Base-by-base conservation (phyloP, 2,888 invertebrate species). In the Thymelicus acteon region DNA sequence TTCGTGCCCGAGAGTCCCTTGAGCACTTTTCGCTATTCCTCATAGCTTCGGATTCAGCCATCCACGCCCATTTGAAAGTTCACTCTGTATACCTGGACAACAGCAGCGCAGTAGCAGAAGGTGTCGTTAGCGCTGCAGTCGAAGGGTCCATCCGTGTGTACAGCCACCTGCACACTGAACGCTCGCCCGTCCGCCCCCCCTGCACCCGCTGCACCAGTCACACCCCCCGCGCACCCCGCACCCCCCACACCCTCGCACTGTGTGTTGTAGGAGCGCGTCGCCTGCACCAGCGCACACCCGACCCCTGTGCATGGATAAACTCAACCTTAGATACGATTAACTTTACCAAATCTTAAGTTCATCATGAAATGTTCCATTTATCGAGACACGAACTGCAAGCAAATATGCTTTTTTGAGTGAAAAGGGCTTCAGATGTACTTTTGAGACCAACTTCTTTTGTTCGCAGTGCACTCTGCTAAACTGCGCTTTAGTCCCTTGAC, bases 51-150 rank as follows among this genome's bases (percentile, higher is more conserved):
- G 31, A 31, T 31, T 31, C 3, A 31, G 31, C 31, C 31, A 31
- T 31, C 3, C 31, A 31, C 31, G 31, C 4, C 31, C 31, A 31
- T 5, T 31, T 31, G 2, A 31, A 31, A 31, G 3, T 31, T 61
- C 8, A 48, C 19, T 2, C 24, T 49, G 54, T 10, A 24, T 61
- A 92, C 94, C 86, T 93, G 87, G 37, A 93, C 75, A 49, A 90
- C 80, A 10, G 91, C 92, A 3, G 94, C 93, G 49, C 94, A 94
- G 82, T 79, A 88, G 80, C 94, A 94, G 73, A 73, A 78, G 0
- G 79, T 84, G 0, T 68, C 73, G 60, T 86, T 82, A 12, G 15
- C 8, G 3, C 84, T 87, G 60, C 93, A 94, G 79, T 91, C 80
- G 76, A 93, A 93, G 2, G 86, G 76, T 0, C 94, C 93, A 6